Conservation (phyloP, 2,888 invertebrate genomes). For the Cistogaster globosa region DNA sequence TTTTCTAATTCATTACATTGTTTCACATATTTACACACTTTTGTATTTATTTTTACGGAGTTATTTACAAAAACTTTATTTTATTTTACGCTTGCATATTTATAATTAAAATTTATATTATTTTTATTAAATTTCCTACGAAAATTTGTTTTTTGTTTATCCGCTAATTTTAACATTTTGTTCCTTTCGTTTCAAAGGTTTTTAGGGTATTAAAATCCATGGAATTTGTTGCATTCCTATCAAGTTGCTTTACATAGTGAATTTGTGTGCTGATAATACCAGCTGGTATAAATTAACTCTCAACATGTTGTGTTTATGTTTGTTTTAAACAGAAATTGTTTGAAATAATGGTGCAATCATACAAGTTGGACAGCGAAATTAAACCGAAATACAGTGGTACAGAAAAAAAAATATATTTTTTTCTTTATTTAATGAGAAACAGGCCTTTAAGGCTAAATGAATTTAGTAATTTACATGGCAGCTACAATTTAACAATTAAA, state of each 20-base stretch:
- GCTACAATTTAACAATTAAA: no score
- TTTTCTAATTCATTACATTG: slow-evolving; percentile 22
- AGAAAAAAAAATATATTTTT: no score
- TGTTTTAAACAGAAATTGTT: not conserved
- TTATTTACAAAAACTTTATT: slow-evolving; percentile 35
- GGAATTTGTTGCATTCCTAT: slow-evolving; percentile 27
- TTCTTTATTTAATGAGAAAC: no score
- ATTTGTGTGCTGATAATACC: slow-evolving; percentile 5
- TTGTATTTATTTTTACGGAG: slow-evolving; percentile 18
- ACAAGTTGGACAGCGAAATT: not conserved
- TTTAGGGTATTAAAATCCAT: slow-evolving; percentile 59
- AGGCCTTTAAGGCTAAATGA: no score
- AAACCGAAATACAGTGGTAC: not conserved
- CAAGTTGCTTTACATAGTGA: slow-evolving; percentile 17
- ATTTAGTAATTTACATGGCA: no score
- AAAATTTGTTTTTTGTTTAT: slow-evolving; percentile 26
- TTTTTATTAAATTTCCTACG: slow-evolving; percentile 25
- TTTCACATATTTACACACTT: slow-evolving; percentile 57
- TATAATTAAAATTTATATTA: slow-evolving; percentile 7
- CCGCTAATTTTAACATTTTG: slow-evolving; percentile 54
- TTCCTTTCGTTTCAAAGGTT: slow-evolving; percentile 61
- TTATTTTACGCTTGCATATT: slow-evolving; percentile 55
- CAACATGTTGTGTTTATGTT: slow-evolving; percentile 52
- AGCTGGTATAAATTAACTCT: slow-evolving; percentile 3
- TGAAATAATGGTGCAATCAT: not conserved